Percentiles rank a stretch among this genome's conserved stretches.
These are phyloP conservation scores for Brachymystax lenok DNA, from an alignment of 2,797 vertebrate genomes.

Conservation along the genomic window DNA sequence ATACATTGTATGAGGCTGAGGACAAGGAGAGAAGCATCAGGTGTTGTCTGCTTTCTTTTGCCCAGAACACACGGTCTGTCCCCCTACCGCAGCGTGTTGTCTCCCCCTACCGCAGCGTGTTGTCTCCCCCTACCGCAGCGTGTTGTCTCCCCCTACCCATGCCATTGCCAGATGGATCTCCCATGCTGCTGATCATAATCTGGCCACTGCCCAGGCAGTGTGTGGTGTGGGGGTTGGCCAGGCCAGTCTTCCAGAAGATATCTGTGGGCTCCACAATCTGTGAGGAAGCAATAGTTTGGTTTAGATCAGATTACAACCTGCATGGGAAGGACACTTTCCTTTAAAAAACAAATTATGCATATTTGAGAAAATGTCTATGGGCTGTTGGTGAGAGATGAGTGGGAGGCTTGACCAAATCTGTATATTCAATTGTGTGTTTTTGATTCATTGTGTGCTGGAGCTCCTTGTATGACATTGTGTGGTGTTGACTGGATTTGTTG, in stretches of 20 bases:
- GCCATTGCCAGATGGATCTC: constrained; percentile 82
- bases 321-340: neutral
- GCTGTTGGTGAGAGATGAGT: too few relatives aligned
- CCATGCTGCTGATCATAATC: constrained; percentile 89
- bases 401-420: too few relatives aligned
- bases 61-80: too few relatives aligned
- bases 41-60: neutral
- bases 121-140: neutral
- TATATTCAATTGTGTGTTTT: too few relatives aligned
- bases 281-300: neutral
- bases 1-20: neutral
- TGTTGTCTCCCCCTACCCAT: constrained; percentile 78
- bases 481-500: too few relatives aligned
- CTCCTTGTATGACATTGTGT: too few relatives aligned
- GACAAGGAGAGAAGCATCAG: neutral
- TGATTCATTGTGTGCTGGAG: too few relatives aligned
- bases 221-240: constrained; percentile 85
- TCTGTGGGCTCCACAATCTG: constrained; percentile 86
- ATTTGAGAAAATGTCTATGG: too few relatives aligned
- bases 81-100: too few relatives aligned
- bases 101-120: too few relatives aligned
- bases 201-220: constrained; percentile 91
- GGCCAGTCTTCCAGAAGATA: constrained; percentile 78
- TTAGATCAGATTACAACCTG: neutral
- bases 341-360: neutral